A percentile compares a stretch with the other conserved stretches of the same genome.
phyloP scores from a whole-genome alignment of 1,140 invertebrate genomes.

The Drosophila lowei region DNA sequence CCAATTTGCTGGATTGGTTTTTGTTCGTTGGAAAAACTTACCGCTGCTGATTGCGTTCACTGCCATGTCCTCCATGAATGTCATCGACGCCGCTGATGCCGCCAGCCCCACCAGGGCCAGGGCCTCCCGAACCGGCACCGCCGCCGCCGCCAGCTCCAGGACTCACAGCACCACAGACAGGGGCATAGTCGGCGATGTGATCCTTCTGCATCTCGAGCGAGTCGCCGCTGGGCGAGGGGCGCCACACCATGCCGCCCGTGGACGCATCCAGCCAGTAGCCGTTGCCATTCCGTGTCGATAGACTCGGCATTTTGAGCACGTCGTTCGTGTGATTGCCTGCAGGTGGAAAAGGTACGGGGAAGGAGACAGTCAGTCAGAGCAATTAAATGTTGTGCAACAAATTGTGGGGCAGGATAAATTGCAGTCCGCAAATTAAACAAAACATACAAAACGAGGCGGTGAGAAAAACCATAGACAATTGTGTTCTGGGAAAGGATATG shows the following conservation, averaged over 20 bases:
- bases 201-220: conserved; percentile 82
- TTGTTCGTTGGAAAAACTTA: conserved; percentile 62
- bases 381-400: conserved; percentile 79
- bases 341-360: conserved; percentile 36
- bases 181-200: conserved; percentile 83
- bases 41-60: conserved; percentile 81
- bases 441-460: conserved; percentile 48
- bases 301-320: conserved; percentile 83
- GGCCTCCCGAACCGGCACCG: conserved; percentile 42
- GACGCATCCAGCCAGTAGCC: conserved; percentile 83
- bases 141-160: conserved; percentile 36
- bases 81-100: conserved; percentile 60
- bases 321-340: conserved; percentile 81
- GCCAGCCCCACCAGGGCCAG: conserved; percentile 29
- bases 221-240: conserved; percentile 76
- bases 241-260: conserved; percentile 82
- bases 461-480: conserved; percentile 24
- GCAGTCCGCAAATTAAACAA: conserved; percentile 71
- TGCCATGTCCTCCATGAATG: conserved; percentile 75
- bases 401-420: conserved; percentile 72
- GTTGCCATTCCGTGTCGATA: conserved; percentile 81
- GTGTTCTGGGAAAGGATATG: conserved; percentile 39
- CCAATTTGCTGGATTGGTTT: conserved; percentile 16
- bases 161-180: conserved; percentile 71
- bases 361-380: conserved; percentile 55